phyloP scores from a whole-genome alignment of 2,888 invertebrate genomes.

The Drosophila melanosoma region DNA sequence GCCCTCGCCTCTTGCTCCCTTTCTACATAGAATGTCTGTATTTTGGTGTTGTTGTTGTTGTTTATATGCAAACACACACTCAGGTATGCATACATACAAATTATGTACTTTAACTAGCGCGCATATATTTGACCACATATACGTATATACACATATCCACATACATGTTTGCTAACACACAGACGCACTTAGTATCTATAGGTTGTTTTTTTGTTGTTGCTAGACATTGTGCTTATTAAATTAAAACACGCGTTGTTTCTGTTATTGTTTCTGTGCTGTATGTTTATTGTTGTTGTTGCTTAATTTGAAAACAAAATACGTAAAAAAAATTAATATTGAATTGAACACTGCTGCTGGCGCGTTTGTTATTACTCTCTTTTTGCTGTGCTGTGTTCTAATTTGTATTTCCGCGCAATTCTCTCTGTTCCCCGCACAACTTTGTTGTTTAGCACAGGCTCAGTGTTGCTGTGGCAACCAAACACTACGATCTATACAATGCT shows the following conservation, averaged over 20 bases:
- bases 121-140: slow-evolving; percentile 58
- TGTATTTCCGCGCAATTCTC: slow-evolving; percentile 63
- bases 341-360: slow-evolving; percentile 22
- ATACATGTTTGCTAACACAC: slow-evolving; percentile 43
- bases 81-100: not conserved
- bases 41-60: slow-evolving; percentile 25
- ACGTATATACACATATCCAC: slow-evolving; percentile 19
- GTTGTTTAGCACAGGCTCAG: slow-evolving; percentile 30
- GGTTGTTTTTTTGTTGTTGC: slow-evolving; percentile 48
- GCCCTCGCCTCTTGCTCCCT: slow-evolving; percentile 15
- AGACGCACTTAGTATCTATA: slow-evolving; percentile 70
- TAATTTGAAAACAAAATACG: slow-evolving; percentile 39
- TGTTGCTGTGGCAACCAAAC: slow-evolving; percentile 56
- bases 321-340: slow-evolving; percentile 25
- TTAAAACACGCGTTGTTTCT: slow-evolving; percentile 71
- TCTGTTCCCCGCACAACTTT: slow-evolving; percentile 18
- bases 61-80: slow-evolving; percentile 7
- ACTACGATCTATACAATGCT: slow-evolving; percentile 30
- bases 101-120: slow-evolving; percentile 50
- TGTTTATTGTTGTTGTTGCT: slow-evolving; percentile 46
- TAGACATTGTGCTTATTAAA: slow-evolving; percentile 69
- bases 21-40: slow-evolving; percentile 37
- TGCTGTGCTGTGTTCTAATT: slow-evolving; percentile 55
- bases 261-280: slow-evolving; percentile 45
- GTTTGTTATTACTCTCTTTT: slow-evolving; percentile 35